Base-by-base conservation (phyloP, 2,888 invertebrate genomes). In the Rotaria sp. region DNA sequence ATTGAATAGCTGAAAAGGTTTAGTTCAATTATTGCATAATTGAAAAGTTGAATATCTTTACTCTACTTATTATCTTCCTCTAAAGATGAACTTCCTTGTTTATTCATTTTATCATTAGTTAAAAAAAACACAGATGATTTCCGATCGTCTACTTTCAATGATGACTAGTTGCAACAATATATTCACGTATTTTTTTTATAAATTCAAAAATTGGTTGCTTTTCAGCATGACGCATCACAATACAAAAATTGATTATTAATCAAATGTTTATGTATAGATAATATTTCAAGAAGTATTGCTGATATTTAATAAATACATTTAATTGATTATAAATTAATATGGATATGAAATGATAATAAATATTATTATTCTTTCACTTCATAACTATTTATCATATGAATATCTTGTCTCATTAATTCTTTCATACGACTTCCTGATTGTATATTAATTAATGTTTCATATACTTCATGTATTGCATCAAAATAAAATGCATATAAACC, bases 81-180 rank as follows among this genome's bases (percentile, higher is more conserved):
- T 15, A 11, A 15, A 10, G 7, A n/a, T 35, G 10, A 30, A 35
- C 35, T 67, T 35, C 96, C 92, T 91, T 92, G 92, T 48, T 91
- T 90, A 91, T 99, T 98, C 99, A 99, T 99, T 92, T 99, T 99
- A 87, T 97, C 97, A 91, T 99, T 99, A 89, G 99, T 96, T 89
- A 99, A 96, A 90, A 94, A 97, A 91, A 95, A 95, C 89, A 95
- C 94, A 90, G 97, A 97, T 0, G 95, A 94, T 86, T 94, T 93
- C 99, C 99, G 99, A 91, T 99, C 97, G 3, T 99, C 99, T 89
- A 96, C 95, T 13, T 98, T 94, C 98, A 99, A 98, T 0, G 98
- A 90, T 98, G 94, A 5, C 97, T 96, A 0, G 99, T 99, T 18
- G 99, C 98, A 0, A 99, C 98, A 0, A 99, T 97, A 91, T 99